Conservation (phyloP, 2,888 invertebrate genomes). For the Thymelicus acteon region DNA sequence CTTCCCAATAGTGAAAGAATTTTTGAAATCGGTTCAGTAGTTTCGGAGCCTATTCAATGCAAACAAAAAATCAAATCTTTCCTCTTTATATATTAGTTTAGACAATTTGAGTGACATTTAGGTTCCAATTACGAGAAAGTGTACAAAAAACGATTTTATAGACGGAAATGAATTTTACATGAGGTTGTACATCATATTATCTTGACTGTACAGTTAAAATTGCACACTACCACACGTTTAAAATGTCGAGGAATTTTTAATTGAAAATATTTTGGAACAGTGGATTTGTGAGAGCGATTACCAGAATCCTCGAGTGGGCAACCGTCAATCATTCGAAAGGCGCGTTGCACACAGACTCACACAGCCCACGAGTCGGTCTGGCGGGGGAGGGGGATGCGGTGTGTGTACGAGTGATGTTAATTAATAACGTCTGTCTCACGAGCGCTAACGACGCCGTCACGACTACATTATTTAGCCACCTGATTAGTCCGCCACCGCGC, state of each 20-base stretch:
- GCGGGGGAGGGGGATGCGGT: slow-evolving; percentile 43
- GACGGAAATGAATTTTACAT: too few relatives aligned
- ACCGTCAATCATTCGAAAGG: slow-evolving; percentile 43
- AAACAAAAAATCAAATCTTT: too few relatives aligned
- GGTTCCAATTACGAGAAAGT: too few relatives aligned
- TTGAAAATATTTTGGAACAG: slow-evolving; percentile 9
- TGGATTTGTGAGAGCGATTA: slow-evolving; percentile 34
- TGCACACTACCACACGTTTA: background rate
- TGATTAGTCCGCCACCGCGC: slow-evolving; percentile 79
- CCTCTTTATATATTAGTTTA: too few relatives aligned
- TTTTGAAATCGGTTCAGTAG: too few relatives aligned
- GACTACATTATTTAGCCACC: slow-evolving; percentile 83
- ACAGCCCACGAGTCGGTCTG: slow-evolving; percentile 39
- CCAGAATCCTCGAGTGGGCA: slow-evolving; percentile 42
- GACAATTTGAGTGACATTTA: too few relatives aligned
- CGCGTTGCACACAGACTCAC: slow-evolving; percentile 37
- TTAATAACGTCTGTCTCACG: slow-evolving; percentile 83
- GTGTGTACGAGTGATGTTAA: slow-evolving; percentile 73
- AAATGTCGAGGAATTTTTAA: slow-evolving; percentile 3
- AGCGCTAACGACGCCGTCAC: slow-evolving; percentile 81
- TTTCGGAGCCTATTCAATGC: too few relatives aligned
- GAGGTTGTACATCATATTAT: too few relatives aligned
- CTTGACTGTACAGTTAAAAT: background rate
- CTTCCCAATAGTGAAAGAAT: too few relatives aligned
- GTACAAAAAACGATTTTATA: too few relatives aligned